phyloP scores from a whole-genome alignment of 2,888 invertebrate genomes.

The Synanthedon andrenaeformis region DNA sequence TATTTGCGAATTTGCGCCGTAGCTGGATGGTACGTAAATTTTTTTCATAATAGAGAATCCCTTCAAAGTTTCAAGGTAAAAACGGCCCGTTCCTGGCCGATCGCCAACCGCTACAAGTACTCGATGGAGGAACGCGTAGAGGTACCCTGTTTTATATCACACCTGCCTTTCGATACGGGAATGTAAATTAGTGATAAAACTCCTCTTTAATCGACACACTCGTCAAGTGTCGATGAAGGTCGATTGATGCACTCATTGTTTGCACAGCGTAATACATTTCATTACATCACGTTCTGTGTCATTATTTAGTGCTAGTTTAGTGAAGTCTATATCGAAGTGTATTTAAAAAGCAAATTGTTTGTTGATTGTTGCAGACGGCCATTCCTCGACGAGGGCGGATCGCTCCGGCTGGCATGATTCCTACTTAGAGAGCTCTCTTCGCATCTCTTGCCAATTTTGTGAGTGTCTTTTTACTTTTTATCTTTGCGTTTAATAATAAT shows the following conservation, averaged over 20 bases:
- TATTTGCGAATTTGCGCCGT: no score
- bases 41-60: not conserved
- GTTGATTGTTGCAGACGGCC: not conserved
- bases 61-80: not conserved
- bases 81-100: not conserved
- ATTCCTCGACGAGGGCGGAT: not conserved
- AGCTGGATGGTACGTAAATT: no score
- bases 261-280: not conserved
- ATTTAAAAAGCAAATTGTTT: not conserved
- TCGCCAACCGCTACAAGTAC: not conserved
- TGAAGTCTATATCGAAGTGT: not conserved
- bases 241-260: no score
- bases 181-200: no score
- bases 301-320: not conserved
- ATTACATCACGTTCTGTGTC: not conserved
- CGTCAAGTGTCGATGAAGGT: no score
- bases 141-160: not conserved
- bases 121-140: not conserved
- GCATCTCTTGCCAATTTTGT: not conserved
- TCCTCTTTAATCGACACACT: no score
- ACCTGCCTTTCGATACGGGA: not conserved
- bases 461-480: not conserved
- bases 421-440: not conserved
- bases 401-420: slow-evolving; percentile 2
- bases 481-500: not conserved